Evolutionary conservation across 2,797 vertebrate genomes (phyloP), one percentile per base, ranked within the genome.

Genomic region (Lacerta bilineata): DNA sequence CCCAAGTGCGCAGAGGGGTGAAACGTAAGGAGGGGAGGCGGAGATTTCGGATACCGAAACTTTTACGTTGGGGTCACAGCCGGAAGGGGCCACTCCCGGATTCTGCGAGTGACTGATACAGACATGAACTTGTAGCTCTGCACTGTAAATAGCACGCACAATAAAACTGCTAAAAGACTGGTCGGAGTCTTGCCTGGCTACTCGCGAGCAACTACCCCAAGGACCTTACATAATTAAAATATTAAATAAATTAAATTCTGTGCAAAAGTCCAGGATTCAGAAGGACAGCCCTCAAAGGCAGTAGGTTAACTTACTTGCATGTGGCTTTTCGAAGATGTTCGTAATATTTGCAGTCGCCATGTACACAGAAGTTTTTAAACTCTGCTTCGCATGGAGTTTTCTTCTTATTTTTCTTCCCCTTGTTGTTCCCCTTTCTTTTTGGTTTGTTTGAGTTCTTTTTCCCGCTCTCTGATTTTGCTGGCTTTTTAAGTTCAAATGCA

Each of bases 341-440:
- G 61, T 94, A 84, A 77, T 96, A 97, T 93, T 91, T 18, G 29
- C 97, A 98, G 95, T 97, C 95, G 11, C 97, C 97, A 20, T 98
- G 97, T 93, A 98, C 96, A 90, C 97, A 98, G 88, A 97, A 97
- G 79, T 96, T 97, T 92, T 96, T 96, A 90, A 95, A 97, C 88
- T 97, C 91, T 68, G 94, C 88, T 88, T 96, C 91, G 86, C 97
- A 98, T 0, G 96, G 97, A 93, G 96, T 96, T 93, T 97, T 97
- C 89, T 91, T 97, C 81, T 96, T 97, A 88, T 93, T 96, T 88
- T 89, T 96, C 95, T 90, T 97, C 46, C 93, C 89, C 77, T 90
- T 94, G 10, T 90, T 94, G 10, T 93, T 97, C 88, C 95, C 96
- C 94, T 95, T 97, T 86, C 93, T 96, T 91, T 93, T 96, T 2